Evolutionary conservation across 2,888 invertebrate species (phyloP).

Genomic region (Leucania comma): DNA sequence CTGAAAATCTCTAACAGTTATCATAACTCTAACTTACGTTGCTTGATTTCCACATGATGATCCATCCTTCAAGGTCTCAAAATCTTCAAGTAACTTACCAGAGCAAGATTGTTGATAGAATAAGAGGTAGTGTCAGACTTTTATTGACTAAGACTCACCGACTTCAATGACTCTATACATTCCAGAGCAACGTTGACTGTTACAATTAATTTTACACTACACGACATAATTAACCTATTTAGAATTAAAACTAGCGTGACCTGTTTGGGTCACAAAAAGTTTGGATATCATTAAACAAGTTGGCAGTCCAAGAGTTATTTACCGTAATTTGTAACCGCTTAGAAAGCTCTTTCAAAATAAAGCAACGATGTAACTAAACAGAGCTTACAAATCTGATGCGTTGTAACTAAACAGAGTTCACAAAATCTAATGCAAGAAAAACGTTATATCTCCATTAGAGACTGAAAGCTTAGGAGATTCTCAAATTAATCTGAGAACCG

Average conservation of each 20-base stretch:
- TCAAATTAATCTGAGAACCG: constrained; percentile 15
- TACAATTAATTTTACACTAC: neutral
- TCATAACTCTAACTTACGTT: too few relatives aligned
- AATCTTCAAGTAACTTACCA: too few relatives aligned
- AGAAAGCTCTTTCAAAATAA: constrained; percentile 43
- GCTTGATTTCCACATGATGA: too few relatives aligned
- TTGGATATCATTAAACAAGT: constrained; percentile 36
- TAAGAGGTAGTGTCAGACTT: too few relatives aligned
- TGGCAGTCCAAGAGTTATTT: constrained; percentile 33
- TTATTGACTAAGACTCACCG: too few relatives aligned
- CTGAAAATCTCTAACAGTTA: neutral
- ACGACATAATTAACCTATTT: constrained; percentile 26
- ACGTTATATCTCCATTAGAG: constrained; percentile 34
- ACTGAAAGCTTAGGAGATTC: constrained; percentile 13
- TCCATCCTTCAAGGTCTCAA: too few relatives aligned
- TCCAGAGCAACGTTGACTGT: too few relatives aligned
- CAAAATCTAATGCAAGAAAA: constrained; percentile 14
- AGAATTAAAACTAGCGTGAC: constrained; percentile 22
- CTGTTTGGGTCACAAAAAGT: constrained; percentile 37
- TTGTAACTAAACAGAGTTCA: constrained; percentile 7
- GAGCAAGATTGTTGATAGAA: too few relatives aligned
- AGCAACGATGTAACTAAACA: constrained; percentile 27
- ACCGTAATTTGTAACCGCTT: constrained; percentile 50
- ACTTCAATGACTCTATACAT: too few relatives aligned
- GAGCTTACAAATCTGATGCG: constrained; percentile 9